Base-by-base conservation (phyloP, 2,113 vertebrate species). In the Triplophysa tibetana region DNA sequence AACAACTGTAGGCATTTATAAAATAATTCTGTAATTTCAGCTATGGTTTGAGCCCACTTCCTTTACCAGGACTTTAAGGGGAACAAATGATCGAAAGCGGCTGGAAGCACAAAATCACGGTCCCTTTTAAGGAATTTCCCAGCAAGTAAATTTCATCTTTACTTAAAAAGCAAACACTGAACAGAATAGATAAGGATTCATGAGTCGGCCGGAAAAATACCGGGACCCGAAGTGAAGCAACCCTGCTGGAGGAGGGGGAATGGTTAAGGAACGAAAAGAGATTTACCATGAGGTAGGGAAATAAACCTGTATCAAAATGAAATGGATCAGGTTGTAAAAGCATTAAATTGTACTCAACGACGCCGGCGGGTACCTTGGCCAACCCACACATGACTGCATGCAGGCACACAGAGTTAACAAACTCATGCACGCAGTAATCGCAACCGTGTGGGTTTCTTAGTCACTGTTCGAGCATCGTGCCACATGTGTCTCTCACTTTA, bases 41-140 rank as follows among this genome's bases (percentile, higher is more conserved):
- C 90, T 90, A 92, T 88, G 91, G 91, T 91, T 92, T 91, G 86
- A 88, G 87, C 88, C 89, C 89, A 87, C 88, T 83, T 91, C 86
- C 88, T 89, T 86, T 91, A 90, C 89, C 88, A 86, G 88, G 89
- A 88, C 90, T 90, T 90, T 91, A 90, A 91, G 90, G 91, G 92
- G 92, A 89, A 89, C 84, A 89, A 87, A 88, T 91, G 91, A 93
- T 92, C 88, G 86, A 91, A 92, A 92, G 87, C 90, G 89, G 87
- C 89, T 92, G 92, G 29, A 26, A 74, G 77, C 12, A n/a, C 61
- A 26, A 64, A 70, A 74, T 79, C 26, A 52, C 65, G 70, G 61
- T 83, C 79, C 63, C 33, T 50, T 79, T 80, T 29, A 61, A 81
- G 43, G 69, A 8, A 43, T 81, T 82, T 78, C 64, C 61, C 23